A percentile compares a stretch with the other conserved stretches of the same genome.
Conservation (phyloP, 2,113 vertebrate species). For the Peromyscus californicus region DNA sequence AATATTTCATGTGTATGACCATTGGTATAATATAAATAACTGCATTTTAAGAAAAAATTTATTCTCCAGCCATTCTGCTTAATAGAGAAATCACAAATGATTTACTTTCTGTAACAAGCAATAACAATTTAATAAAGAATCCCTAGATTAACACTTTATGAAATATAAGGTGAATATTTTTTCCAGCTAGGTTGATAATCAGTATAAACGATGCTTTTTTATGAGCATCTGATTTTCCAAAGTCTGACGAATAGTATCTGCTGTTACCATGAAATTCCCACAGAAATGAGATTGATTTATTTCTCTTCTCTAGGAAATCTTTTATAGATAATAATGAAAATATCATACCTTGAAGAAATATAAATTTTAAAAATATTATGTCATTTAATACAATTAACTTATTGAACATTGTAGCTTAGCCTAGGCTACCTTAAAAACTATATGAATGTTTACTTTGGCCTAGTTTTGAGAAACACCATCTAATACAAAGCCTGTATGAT, state of each 20-base stretch:
- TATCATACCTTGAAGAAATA: not conserved
- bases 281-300: conserved; percentile 79
- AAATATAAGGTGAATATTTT: conserved; percentile 81
- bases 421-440: not conserved
- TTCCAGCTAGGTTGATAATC: conserved; percentile 80
- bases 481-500: not conserved
- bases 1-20: conserved; percentile 72
- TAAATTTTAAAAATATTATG: not conserved
- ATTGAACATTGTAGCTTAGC: not conserved
- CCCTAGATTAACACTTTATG: conserved; percentile 84
- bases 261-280: conserved; percentile 70
- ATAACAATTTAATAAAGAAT: conserved; percentile 79
- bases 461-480: not conserved
- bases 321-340: conserved; percentile 83
- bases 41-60: conserved; percentile 73
- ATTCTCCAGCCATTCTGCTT: conserved; percentile 54
- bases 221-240: conserved; percentile 79
- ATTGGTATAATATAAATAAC: conserved; percentile 72
- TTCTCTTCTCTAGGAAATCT: conserved; percentile 54
- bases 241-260: conserved; percentile 82
- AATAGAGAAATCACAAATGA: conserved; percentile 75
- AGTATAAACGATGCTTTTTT: conserved; percentile 81
- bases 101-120: conserved; percentile 83
- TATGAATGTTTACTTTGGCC: not conserved
- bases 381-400: not conserved